These are phyloP conservation scores for Drosophila merina DNA, from an alignment of 2,888 invertebrate species.

Conservation along the genomic window DNA sequence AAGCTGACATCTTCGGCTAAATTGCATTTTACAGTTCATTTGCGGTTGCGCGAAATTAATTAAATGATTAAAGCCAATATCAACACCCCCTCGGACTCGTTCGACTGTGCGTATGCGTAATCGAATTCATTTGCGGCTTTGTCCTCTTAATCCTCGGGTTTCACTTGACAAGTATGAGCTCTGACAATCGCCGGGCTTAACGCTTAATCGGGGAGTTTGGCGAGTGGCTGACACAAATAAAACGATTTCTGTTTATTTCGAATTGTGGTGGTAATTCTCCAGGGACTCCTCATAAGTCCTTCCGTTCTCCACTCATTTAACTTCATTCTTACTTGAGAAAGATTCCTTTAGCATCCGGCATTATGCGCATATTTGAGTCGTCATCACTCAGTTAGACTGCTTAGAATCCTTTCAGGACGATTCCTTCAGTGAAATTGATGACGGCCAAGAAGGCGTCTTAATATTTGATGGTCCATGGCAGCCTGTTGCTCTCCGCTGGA, in stretches of 20 bases:
- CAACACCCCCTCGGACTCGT: neutral
- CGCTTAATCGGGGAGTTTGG: constrained; percentile 13
- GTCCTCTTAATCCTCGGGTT: constrained; percentile 20
- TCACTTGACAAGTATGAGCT: constrained; percentile 21
- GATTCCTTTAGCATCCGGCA: constrained; percentile 33
- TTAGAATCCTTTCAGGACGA: constrained; percentile 30
- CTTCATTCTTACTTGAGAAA: constrained; percentile 25
- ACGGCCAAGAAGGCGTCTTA: constrained; percentile 37
- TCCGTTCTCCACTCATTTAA: constrained; percentile 25
- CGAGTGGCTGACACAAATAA: constrained; percentile 1
- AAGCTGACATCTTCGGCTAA: constrained; percentile 1
- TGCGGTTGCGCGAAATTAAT: constrained; percentile 41
- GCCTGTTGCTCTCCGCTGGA: constrained; percentile 43
- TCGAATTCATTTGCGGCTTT: constrained; percentile 42
- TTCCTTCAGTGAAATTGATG: constrained; percentile 27
- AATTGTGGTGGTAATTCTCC: constrained; percentile 1
- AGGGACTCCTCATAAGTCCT: constrained; percentile 15
- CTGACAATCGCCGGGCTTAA: constrained; percentile 19
- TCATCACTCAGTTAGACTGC: constrained; percentile 44
- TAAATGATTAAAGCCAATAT: constrained; percentile 42
- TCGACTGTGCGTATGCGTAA: constrained; percentile 56
- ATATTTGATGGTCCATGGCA: constrained; percentile 38
- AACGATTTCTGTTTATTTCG: constrained; percentile 4
- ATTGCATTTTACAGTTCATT: constrained; percentile 46
- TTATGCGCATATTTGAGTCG: constrained; percentile 62